Percentiles rank a stretch among this genome's conserved stretches.
phyloP scores from a whole-genome alignment of 2,797 vertebrate species.

The Phyllotis vaccarum region DNA sequence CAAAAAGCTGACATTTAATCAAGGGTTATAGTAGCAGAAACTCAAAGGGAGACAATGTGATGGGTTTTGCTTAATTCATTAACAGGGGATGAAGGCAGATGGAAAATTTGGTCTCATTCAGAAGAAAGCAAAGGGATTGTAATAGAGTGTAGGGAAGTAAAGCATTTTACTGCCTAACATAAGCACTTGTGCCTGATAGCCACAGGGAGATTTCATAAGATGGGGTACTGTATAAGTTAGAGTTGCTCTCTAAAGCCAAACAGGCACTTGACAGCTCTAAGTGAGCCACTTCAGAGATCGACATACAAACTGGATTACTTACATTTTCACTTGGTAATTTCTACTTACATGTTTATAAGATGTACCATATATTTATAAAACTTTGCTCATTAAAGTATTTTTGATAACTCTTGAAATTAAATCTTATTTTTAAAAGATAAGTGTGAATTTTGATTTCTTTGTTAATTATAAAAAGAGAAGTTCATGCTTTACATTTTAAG shows the following conservation, averaged over 20 bases:
- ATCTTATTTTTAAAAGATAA: background rate
- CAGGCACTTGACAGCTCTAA: slow-evolving; percentile 8
- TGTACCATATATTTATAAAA: background rate
- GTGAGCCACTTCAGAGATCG: background rate
- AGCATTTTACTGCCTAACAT: slow-evolving; percentile 65
- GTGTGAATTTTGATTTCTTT: slow-evolving; percentile 34
- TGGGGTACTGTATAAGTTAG: slow-evolving; percentile 35
- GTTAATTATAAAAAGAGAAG: slow-evolving; percentile 19
- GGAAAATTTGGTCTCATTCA: slow-evolving; percentile 82
- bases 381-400: slow-evolving; percentile 23
- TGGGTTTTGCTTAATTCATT: slow-evolving; percentile 83
- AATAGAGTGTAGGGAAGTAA: slow-evolving; percentile 74
- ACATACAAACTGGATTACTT: background rate
- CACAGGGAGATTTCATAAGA: slow-evolving; percentile 74
- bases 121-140: slow-evolving; percentile 81
- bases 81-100: slow-evolving; percentile 83
- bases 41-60: slow-evolving; percentile 57
- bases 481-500: slow-evolving; percentile 25
- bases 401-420: slow-evolving; percentile 29
- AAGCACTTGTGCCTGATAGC: slow-evolving; percentile 61
- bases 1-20: slow-evolving; percentile 87
- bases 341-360: slow-evolving; percentile 28
- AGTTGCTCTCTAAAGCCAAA: slow-evolving; percentile 43
- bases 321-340: slow-evolving; percentile 39
- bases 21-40: slow-evolving; percentile 82